Percentiles rank a stretch among this genome's conserved stretches.
Evolutionary conservation across 2,113 vertebrate genomes (phyloP).

Genomic region (Cavia porcellus): DNA sequence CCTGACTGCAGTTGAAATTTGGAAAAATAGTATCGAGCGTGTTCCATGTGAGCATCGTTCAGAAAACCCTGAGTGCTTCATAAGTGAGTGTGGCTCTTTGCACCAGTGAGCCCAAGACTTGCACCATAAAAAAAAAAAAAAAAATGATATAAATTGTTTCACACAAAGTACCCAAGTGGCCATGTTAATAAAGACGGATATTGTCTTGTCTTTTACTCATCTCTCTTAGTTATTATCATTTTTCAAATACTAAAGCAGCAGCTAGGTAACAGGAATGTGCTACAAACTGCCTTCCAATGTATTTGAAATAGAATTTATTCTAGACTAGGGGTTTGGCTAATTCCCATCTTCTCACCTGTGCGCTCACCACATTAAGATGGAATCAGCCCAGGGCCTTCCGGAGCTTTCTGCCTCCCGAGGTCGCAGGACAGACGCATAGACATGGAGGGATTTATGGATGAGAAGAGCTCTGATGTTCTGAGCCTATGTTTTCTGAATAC

Average conservation of each 20-base stretch:
- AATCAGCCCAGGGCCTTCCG: not conserved
- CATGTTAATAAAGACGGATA: not conserved
- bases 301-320: not conserved
- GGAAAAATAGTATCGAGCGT: not conserved
- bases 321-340: not conserved
- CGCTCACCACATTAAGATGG: not conserved
- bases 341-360: not conserved
- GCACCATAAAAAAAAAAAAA: not conserved
- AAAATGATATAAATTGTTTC: not conserved
- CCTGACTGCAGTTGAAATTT: not conserved
- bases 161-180: not conserved
- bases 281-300: not conserved
- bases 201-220: not conserved
- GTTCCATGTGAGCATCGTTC: not conserved
- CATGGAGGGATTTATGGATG: not conserved
- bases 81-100: accelerated
- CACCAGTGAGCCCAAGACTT: not conserved
- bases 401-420: not conserved
- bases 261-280: not conserved
- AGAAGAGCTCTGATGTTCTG: not conserved
- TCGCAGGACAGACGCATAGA: not conserved
- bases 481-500: not conserved
- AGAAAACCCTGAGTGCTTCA: not conserved
- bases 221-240: not conserved
- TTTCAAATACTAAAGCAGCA: not conserved